Evolutionary conservation across 2,113 vertebrate genomes (phyloP).

Genomic region (Lathamus discolor): DNA sequence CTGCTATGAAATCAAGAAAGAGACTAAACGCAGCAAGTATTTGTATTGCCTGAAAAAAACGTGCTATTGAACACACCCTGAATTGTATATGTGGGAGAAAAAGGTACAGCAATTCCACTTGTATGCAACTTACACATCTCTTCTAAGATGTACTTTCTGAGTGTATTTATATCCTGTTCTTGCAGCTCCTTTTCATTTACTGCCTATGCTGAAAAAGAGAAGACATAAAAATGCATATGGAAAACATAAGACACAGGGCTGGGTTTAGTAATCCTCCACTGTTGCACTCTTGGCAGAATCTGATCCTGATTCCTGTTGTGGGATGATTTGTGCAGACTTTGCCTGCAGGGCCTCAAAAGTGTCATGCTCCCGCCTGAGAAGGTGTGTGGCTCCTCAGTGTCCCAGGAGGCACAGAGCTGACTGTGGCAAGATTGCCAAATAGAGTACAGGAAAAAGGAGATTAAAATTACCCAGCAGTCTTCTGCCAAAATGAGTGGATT

Average conservation of each 20-base stretch:
- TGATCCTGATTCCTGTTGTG: background rate
- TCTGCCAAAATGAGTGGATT: background rate
- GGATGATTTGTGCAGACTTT: background rate
- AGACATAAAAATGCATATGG: background rate
- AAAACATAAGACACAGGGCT: background rate
- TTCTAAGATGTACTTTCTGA: background rate
- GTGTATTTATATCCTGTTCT: background rate
- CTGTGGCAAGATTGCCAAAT: background rate
- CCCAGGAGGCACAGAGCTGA: accelerated
- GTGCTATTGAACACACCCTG: background rate
- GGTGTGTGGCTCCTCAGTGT: background rate
- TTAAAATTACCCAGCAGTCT: background rate
- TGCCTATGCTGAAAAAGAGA: background rate
- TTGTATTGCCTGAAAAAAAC: background rate
- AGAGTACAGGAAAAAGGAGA: background rate
- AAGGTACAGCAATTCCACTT: background rate
- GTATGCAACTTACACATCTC: background rate
- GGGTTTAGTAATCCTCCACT: background rate
- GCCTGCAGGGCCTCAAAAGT: background rate
- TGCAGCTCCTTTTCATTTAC: background rate
- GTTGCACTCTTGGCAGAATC: background rate
- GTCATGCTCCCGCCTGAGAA: background rate
- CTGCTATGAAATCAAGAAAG: background rate
- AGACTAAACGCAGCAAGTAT: background rate
- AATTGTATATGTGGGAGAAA: background rate